These are phyloP conservation scores for Pachyrhynchus sulphureomaculatus DNA, from an alignment of 1,140 invertebrate species.

Conservation along the genomic window DNA sequence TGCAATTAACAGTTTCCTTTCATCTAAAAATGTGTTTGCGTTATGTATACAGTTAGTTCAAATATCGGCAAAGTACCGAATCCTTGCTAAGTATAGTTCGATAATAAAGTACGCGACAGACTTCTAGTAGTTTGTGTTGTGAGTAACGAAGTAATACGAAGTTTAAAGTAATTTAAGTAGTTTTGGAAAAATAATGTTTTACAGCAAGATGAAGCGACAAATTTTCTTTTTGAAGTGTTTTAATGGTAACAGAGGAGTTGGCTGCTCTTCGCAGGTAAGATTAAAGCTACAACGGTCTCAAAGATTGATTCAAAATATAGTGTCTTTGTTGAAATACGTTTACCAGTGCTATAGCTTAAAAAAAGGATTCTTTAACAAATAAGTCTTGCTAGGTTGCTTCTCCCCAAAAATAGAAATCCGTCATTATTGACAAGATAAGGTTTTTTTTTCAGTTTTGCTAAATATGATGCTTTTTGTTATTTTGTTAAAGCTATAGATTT, in stretches of 20 bases:
- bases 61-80: slow-evolving; percentile 20
- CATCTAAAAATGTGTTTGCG: slow-evolving; percentile 38
- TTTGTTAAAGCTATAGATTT: too few species aligned
- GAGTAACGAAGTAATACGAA: slow-evolving; percentile 35
- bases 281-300: slow-evolving; percentile 41
- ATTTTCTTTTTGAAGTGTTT: slow-evolving; percentile 41
- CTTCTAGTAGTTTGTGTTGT: slow-evolving; percentile 45
- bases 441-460: too few species aligned
- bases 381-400: too few species aligned
- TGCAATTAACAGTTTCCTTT: slow-evolving; percentile 40
- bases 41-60: slow-evolving; percentile 36
- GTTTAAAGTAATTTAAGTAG: slow-evolving; percentile 41
- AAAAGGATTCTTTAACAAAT: background rate
- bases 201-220: slow-evolving; percentile 40
- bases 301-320: slow-evolving; percentile 9
- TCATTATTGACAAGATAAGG: too few species aligned
- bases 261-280: slow-evolving; percentile 43
- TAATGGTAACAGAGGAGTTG: slow-evolving; percentile 41
- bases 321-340: background rate
- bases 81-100: slow-evolving; percentile 32
- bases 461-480: too few species aligned
- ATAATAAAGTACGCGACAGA: slow-evolving; percentile 40
- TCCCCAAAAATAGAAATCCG: too few species aligned
- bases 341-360: background rate
- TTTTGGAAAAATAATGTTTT: slow-evolving; percentile 42